Percentiles rank a stretch among this genome's conserved stretches.
These are phyloP conservation scores for Myioborus melanocephalus DNA, from an alignment of 2,797 vertebrate species.

Conservation along the genomic window DNA sequence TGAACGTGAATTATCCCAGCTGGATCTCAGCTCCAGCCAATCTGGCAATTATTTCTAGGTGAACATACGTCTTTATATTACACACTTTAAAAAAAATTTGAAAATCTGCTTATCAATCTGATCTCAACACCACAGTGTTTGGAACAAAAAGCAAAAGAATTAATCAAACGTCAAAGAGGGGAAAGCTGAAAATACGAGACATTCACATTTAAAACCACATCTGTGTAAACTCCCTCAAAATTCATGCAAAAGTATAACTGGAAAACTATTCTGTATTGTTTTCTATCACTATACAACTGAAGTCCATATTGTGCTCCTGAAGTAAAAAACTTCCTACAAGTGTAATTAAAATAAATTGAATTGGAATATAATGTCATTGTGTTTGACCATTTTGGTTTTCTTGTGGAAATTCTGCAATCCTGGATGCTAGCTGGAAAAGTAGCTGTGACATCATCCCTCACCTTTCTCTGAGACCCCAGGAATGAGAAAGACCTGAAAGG, in stretches of 20 bases:
- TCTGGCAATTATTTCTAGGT: background rate
- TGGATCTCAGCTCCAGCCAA: background rate
- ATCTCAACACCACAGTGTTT: background rate
- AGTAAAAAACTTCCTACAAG: background rate
- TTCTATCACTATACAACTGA: background rate
- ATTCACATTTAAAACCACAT: background rate
- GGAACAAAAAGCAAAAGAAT: background rate
- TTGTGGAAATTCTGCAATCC: background rate
- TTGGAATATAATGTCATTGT: background rate
- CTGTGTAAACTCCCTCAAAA: background rate
- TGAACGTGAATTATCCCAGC: background rate
- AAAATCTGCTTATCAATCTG: background rate
- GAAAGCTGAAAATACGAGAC: background rate
- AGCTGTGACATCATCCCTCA: background rate
- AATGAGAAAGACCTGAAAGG: background rate
- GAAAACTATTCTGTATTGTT: background rate
- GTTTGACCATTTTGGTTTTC: background rate
- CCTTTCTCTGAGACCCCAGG: background rate
- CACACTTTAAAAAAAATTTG: background rate
- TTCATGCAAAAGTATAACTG: background rate
- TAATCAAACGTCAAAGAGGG: background rate
- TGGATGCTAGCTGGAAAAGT: background rate
- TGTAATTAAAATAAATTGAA: background rate
- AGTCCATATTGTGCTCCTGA: background rate
- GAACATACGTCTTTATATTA: background rate